A percentile compares a stretch with the other conserved stretches of the same genome.
These are phyloP conservation scores for Phengaris arion DNA, from an alignment of 2,888 invertebrate species.

Conservation along the genomic window DNA sequence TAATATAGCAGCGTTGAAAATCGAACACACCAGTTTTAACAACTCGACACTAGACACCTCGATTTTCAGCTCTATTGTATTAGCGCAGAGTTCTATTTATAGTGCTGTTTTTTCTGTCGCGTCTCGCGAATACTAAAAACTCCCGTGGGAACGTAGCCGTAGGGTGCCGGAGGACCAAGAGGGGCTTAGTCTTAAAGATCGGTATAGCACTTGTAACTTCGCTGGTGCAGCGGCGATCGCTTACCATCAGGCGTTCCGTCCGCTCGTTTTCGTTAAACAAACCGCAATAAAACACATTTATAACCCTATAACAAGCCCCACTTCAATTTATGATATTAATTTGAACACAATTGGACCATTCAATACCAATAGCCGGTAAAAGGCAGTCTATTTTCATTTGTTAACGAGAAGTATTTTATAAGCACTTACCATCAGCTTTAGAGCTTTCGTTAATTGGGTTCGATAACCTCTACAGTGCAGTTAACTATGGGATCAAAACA, in stretches of 20 bases:
- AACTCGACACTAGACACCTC: too few species aligned
- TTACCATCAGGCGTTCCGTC: not conserved
- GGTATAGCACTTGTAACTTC: not conserved
- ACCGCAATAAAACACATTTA: not conserved
- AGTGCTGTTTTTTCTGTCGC: too few species aligned
- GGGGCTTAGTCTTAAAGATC: not conserved
- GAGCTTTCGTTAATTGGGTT: conserved; percentile 1
- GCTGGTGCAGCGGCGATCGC: not conserved
- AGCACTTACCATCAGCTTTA: conserved; percentile 11
- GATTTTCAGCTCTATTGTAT: too few species aligned
- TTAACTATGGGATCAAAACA: not conserved
- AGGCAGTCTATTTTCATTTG: not conserved
- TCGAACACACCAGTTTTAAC: too few species aligned
- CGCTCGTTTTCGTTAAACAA: not conserved
- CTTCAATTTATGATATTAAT: conserved; percentile 13
- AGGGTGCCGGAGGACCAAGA: too few species aligned
- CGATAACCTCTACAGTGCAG: not conserved
- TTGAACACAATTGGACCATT: conserved; percentile 9
- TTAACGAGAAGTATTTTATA: not conserved
- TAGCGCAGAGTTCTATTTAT: too few species aligned
- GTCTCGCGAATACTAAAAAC: too few species aligned
- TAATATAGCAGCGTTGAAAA: too few species aligned
- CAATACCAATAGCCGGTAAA: not conserved
- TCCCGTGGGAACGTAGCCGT: too few species aligned
- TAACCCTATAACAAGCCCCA: not conserved